Evolutionary conservation across 2,888 invertebrate genomes (phyloP).

Genomic region (Andrena chrysosceles): DNA sequence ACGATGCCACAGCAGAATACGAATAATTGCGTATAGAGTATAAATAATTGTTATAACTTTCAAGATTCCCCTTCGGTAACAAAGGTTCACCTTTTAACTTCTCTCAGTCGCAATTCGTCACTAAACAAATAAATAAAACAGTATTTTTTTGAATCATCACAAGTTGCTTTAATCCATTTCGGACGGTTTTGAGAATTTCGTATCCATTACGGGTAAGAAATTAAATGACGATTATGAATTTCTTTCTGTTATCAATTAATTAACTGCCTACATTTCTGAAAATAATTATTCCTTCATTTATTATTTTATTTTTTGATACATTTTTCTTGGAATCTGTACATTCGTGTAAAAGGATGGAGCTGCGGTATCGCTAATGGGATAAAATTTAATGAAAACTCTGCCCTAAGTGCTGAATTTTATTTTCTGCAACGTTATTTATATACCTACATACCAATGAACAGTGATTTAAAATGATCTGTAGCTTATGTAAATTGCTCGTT

Average conservation of each 20-base stretch:
- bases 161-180: conserved; percentile 22
- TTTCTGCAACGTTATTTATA: not conserved
- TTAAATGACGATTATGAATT: no score
- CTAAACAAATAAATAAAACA: not conserved
- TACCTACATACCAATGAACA: not conserved
- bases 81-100: not conserved
- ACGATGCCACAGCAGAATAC: conserved; percentile 33
- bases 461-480: not conserved
- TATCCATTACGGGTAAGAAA: not conserved
- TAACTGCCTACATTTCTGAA: no score
- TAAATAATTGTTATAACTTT: not conserved
- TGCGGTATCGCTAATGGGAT: no score
- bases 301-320: not conserved
- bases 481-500: not conserved
- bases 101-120: conserved; percentile 24
- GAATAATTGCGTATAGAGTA: not conserved
- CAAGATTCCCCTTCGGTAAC: not conserved
- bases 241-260: no score
- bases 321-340: not conserved
- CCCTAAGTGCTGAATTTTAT: not conserved
- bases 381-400: not conserved
- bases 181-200: conserved; percentile 18
- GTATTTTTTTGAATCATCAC: no score
- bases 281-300: not conserved
- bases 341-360: no score